A percentile compares a stretch with the other conserved stretches of the same genome.
These are phyloP conservation scores for Drosophila pseudotalamancana DNA, from an alignment of 2,888 invertebrate species.

Conservation along the genomic window DNA sequence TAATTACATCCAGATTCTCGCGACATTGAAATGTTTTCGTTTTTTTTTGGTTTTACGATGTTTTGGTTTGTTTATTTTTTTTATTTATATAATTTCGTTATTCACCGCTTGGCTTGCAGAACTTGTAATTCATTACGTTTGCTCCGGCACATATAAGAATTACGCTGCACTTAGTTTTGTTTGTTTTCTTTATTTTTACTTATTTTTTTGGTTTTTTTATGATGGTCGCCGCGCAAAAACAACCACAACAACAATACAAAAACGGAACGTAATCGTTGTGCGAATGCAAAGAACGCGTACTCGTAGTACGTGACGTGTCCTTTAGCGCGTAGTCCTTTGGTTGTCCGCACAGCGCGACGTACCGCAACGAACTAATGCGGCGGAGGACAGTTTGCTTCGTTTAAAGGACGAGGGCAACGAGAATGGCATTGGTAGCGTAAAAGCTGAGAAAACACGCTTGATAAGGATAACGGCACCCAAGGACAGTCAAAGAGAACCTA, in stretches of 20 bases:
- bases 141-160: conserved; percentile 11
- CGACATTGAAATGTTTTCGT: conserved; percentile 12
- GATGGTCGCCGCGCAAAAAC: conserved; percentile 33
- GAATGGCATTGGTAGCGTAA: conserved; percentile 41
- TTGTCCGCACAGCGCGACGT: conserved; percentile 74
- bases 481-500: conserved; percentile 28
- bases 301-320: neutral
- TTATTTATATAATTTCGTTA: conserved; percentile 20
- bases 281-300: conserved; percentile 31
- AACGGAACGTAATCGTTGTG: conserved; percentile 40
- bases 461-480: conserved; percentile 61
- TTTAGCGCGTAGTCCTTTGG: conserved; percentile 39
- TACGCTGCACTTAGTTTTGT: conserved; percentile 25
- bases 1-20: conserved; percentile 6
- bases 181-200: conserved; percentile 10
- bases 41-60: neutral
- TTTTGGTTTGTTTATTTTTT: neutral
- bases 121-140: conserved; percentile 29
- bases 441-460: conserved; percentile 45
- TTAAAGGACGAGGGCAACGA: conserved; percentile 56
- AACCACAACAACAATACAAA: conserved; percentile 23
- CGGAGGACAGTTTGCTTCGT: conserved; percentile 37
- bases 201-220: neutral
- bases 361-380: conserved; percentile 73
- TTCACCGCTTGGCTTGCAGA: conserved; percentile 8